A percentile compares a stretch with the other conserved stretches of the same genome.
These are phyloP conservation scores for Acomys russatus DNA, from an alignment of 2,797 vertebrate species.

Conservation along the genomic window DNA sequence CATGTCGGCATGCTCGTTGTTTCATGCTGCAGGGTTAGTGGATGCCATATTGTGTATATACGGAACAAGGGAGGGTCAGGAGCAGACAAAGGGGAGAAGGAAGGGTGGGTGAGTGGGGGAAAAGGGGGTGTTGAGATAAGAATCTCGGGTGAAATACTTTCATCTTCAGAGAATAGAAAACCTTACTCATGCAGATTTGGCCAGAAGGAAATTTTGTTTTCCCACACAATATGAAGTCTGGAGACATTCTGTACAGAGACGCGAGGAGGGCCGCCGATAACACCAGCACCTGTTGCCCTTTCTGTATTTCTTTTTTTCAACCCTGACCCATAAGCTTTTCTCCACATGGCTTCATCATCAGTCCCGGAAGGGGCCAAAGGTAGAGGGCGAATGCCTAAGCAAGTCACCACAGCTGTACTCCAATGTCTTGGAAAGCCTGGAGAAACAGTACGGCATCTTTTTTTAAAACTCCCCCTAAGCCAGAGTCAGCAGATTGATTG, in stretches of 20 bases:
- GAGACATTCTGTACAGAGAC: neutral
- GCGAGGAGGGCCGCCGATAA: accelerated
- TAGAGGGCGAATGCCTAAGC: neutral
- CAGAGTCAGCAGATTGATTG: neutral
- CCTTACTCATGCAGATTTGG: neutral
- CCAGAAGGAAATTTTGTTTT: neutral
- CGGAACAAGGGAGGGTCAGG: neutral
- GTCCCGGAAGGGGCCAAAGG: neutral
- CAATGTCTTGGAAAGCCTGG: neutral
- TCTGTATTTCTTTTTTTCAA: neutral
- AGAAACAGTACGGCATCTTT: neutral
- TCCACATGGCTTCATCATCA: neutral
- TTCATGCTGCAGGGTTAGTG: neutral
- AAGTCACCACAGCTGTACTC: neutral
- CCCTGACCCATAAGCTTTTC: neutral
- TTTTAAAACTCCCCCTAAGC: too few species aligned
- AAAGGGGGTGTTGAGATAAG: neutral
- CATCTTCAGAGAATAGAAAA: slow-evolving; percentile 9
- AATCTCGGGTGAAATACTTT: neutral
- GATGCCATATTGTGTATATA: neutral
- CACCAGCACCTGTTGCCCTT: accelerated
- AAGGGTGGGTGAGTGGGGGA: too few species aligned
- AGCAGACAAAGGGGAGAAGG: neutral
- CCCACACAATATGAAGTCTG: neutral
- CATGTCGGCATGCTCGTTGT: neutral